Evolutionary conservation across 1,140 invertebrate species (phyloP), one percentile per base, ranked within the genome.

Genomic region (Caerostris darwini): DNA sequence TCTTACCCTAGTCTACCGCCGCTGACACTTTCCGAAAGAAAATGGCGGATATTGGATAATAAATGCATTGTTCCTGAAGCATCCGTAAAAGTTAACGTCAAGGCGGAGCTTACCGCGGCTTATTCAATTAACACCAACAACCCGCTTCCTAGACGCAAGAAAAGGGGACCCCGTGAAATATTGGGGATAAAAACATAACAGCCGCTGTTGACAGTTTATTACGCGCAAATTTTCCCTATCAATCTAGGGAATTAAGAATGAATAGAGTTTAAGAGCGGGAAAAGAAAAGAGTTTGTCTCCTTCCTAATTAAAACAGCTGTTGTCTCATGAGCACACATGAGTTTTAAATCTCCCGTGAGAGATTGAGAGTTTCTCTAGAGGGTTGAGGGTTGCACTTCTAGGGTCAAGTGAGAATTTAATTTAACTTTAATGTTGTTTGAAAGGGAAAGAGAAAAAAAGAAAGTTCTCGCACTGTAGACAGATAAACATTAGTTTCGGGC

Each of bases 141-240:
- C 58, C 59, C 7, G 17, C 58, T 87, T 87, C 59, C 10, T 77
- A 77, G 10, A 77, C 6, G 34, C 34, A 77, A 12, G 8, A 77
- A 34, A 77, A 77, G 69, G 34, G 71, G 71, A 77, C 71, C 14
- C 34, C 34, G 71, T 77, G 57, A 64, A 64, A 56, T 50, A 64
- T 57, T 14, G 17, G 57, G 82, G 34, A 87, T 50, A 87, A 87
- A 87, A 87, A 87, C 85, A 87, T 19, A 34, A 34, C 34, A 90
- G 64, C 54, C 34, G 88, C n/a, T 58, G 67, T 56, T 90, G 88
- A 90, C 88, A 90, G 88, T 90, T 90, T 90, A 90, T 90, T 90
- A 58, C 19, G 64, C 88, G 53, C 56, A 34, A 90, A 90, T 14
- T 54, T 90, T 90, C 54, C 3, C 64, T 59, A 56, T 56, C 88